Percentiles rank a stretch among this genome's conserved stretches.
phyloP scores from a whole-genome alignment of 2,888 invertebrate species.

The Anticlea derivata region DNA sequence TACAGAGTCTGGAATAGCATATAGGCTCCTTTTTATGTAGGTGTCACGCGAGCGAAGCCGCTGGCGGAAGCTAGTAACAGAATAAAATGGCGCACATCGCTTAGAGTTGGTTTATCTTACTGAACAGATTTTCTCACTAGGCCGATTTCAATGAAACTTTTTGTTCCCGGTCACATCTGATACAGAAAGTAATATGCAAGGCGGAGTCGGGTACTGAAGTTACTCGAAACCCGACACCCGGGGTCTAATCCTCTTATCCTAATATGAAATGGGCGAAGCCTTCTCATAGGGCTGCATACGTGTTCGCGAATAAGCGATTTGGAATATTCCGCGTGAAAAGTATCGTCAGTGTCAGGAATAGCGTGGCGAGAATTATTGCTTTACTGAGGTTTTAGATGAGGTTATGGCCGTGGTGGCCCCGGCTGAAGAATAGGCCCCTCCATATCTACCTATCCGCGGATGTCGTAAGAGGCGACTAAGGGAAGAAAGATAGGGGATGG shows the following conservation, averaged over 20 bases:
- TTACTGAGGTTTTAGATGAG: conserved; percentile 10
- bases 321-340: conserved; percentile 23
- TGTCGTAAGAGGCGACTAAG: no score
- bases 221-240: conserved; percentile 52
- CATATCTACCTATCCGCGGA: no score
- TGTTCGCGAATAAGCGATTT: conserved; percentile 28
- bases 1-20: no score
- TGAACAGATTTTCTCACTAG: background rate
- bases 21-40: no score
- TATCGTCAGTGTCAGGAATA: conserved; percentile 19
- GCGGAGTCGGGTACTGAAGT: conserved; percentile 19
- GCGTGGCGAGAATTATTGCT: conserved; percentile 16
- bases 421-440: no score
- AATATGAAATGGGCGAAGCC: conserved; percentile 63
- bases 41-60: no score
- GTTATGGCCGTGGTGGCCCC: no score
- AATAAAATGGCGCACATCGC: no score
- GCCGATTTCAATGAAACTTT: background rate
- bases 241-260: conserved; percentile 67
- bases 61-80: no score
- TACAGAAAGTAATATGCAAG: conserved; percentile 25
- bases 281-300: conserved; percentile 48
- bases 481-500: no score
- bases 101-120: no score
- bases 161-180: conserved; percentile 11